Conservation (phyloP, 2,797 vertebrate species). For the Okamejei kenojei region DNA sequence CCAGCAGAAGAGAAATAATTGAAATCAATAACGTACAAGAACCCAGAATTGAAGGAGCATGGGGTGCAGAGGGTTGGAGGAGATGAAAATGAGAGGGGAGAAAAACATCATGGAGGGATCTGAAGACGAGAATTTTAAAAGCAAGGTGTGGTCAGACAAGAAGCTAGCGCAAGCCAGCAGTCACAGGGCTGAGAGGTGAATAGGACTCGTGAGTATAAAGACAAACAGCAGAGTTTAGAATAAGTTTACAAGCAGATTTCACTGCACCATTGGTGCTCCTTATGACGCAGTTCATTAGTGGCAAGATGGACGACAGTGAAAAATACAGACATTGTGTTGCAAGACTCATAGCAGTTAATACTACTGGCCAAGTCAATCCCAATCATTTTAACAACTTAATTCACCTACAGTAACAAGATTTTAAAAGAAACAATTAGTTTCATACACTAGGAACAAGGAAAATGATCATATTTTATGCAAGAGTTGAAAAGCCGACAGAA, state of each 20-base stretch:
- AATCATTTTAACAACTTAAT: neutral
- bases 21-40: neutral
- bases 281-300: too few species aligned
- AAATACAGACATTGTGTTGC: neutral
- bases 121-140: neutral
- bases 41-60: neutral
- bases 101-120: neutral
- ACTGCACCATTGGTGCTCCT: neutral
- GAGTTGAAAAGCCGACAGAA: neutral
- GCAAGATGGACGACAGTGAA: neutral
- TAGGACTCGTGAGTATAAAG: neutral
- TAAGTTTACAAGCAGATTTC: neutral
- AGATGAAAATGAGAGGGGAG: neutral
- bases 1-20: too few species aligned
- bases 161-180: neutral
- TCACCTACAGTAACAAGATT: neutral
- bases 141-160: neutral
- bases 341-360: neutral
- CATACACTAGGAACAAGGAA: neutral
- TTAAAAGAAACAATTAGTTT: neutral
- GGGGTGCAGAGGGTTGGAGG: neutral
- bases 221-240: too few species aligned
- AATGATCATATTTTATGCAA: neutral
- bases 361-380: neutral
- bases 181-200: neutral